Conservation (phyloP, 2,797 vertebrate genomes). For the Eptatretus atami region DNA sequence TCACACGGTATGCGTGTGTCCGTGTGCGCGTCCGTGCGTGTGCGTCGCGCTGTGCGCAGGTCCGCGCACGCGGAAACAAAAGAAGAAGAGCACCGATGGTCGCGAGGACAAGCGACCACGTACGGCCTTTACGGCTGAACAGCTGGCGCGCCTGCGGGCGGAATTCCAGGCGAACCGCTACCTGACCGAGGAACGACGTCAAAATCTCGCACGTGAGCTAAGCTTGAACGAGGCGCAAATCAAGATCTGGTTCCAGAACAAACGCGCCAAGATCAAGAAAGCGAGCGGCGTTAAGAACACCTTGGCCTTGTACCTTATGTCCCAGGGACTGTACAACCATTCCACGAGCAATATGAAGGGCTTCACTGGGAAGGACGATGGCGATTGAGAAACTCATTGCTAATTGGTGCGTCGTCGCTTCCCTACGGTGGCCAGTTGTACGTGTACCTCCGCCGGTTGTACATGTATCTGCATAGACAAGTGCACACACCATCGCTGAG, state of each 20-base stretch:
- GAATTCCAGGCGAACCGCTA: slow-evolving; percentile 87
- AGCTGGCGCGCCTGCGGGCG: slow-evolving; percentile 77
- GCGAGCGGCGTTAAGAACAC: slow-evolving; percentile 68
- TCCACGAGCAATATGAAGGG: slow-evolving; percentile 80
- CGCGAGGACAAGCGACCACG: slow-evolving; percentile 72
- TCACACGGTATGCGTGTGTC: too few species aligned
- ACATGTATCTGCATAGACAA: too few species aligned
- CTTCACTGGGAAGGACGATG: slow-evolving; percentile 36
- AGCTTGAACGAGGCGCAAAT: slow-evolving; percentile 88
- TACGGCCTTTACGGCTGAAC: slow-evolving; percentile 80
- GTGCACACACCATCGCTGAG: too few species aligned
- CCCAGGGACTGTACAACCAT: slow-evolving; percentile 95
- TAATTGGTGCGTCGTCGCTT: too few species aligned
- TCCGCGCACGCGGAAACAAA: slow-evolving; percentile 77
- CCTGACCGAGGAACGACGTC: slow-evolving; percentile 81
- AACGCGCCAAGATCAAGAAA: slow-evolving; percentile 85
- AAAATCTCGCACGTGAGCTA: slow-evolving; percentile 68
- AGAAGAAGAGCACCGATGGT: slow-evolving; percentile 73
- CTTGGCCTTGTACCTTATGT: slow-evolving; percentile 80
- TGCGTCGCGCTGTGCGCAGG: slow-evolving; percentile 17
- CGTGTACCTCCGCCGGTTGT: too few species aligned
- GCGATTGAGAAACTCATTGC: slow-evolving; percentile 21
- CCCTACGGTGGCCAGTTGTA: too few species aligned
- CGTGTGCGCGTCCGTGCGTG: not conserved
- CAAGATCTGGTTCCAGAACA: slow-evolving; percentile 97